Evolutionary conservation across 2,797 vertebrate species (phyloP), one percentile per base, ranked within the genome.

Genomic region (Pseudocheirus occidentalis): DNA sequence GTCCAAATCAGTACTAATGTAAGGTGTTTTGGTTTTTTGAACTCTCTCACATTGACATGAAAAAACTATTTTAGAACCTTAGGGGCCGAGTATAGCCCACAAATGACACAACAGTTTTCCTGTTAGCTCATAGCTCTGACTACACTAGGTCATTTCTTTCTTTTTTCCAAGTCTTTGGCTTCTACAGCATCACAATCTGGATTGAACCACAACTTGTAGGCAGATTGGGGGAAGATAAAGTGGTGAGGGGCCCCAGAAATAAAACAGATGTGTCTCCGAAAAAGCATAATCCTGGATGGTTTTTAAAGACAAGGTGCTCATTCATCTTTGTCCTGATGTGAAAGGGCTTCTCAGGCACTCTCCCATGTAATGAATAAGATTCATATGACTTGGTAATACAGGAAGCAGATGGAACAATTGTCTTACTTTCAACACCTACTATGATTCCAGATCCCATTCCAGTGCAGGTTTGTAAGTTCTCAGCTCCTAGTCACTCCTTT

Each of bases 291-390:
- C 96, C 93, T 91, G 29, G 90, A 94, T 73, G 93, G 94, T 92
- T 92, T 97, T 94, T 95, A 93, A 96, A 93, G 81, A 96, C 90
- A 96, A 96, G 95, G 92, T 27, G 3, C 9, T 1, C 3, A 95
- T 97, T 94, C 96, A 95, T 98, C 95, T 96, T 97, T 96, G 97
- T 73, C 96, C 95, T 96, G 58, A 95, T 97, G 54, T 59, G 56
- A 96, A 93, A 95, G 95, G 93, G 92, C 96, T 91, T 93, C 97
- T 96, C 94, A 97, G 96, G 94, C 93, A 91, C 94, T 97, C 97
- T 96, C 95, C 55, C 57, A 53, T 93, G 95, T 95, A 95, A 95
- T 94, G 96, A 93, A 95, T 94, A 94, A 95, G 95, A 95, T 95
- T 96, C 95, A 95, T 95, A 97, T 46, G 94, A 93, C 96, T 92